Evolutionary conservation across 2,797 vertebrate species (phyloP).

Genomic region (Hippoglossus hippoglossus): DNA sequence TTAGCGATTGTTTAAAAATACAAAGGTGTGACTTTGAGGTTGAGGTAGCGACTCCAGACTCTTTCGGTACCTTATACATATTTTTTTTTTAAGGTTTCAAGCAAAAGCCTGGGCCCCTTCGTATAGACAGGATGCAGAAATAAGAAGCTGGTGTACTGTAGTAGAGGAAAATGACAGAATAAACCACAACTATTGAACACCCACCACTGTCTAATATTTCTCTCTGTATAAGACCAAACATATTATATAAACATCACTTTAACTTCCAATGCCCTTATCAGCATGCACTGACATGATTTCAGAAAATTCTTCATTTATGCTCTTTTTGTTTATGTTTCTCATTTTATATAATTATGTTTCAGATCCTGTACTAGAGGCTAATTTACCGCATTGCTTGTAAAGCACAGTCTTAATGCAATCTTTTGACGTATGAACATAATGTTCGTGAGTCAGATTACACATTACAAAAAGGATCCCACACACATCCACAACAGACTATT

Average conservation of each 20-base stretch:
- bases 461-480: neutral
- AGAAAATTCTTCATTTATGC: neutral
- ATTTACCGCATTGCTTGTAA: neutral
- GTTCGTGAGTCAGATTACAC: conserved; percentile 52
- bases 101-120: conserved; percentile 35
- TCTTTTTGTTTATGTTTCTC: neutral
- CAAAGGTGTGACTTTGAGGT: conserved; percentile 73
- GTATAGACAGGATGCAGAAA: conserved; percentile 72
- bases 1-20: conserved; percentile 28
- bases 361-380: neutral
- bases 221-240: conserved; percentile 13
- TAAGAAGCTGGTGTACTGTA: conserved; percentile 48
- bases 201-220: conserved; percentile 51
- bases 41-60: conserved; percentile 21
- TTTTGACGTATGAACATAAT: conserved; percentile 24
- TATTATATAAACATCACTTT: neutral
- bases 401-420: conserved; percentile 15
- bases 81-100: conserved; percentile 20
- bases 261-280: neutral
- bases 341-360: neutral
- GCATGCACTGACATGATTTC: neutral
- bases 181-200: conserved; percentile 70
- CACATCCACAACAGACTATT: neutral
- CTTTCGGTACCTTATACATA: conserved; percentile 13
- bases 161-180: conserved; percentile 57